phyloP scores from a whole-genome alignment of 2,888 invertebrate genomes.

The Elegia similella region DNA sequence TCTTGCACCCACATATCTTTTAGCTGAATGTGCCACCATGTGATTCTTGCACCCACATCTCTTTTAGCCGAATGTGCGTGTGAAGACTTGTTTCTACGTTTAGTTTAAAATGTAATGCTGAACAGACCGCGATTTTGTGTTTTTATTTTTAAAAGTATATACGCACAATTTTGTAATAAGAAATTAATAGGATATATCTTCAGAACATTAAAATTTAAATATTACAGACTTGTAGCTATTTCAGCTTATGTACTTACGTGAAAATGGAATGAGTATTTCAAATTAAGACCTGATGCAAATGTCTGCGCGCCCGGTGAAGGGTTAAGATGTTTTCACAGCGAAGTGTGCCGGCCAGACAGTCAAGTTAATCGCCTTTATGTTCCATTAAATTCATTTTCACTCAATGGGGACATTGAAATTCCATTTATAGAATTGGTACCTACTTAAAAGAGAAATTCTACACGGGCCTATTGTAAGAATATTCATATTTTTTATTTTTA shows the following conservation, averaged over 20 bases:
- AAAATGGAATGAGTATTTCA: slow-evolving; percentile 38
- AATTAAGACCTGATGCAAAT: slow-evolving; percentile 73
- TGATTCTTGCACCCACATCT: too few relatives aligned
- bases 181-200: background rate
- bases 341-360: slow-evolving; percentile 46
- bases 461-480: too few relatives aligned
- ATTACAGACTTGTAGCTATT: background rate
- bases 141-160: too few relatives aligned
- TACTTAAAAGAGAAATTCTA: too few relatives aligned
- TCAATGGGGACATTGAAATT: background rate
- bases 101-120: too few relatives aligned
- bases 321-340: slow-evolving; percentile 75
- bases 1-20: too few relatives aligned
- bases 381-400: background rate
- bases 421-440: background rate
- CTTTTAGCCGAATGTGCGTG: too few relatives aligned
- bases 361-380: slow-evolving; percentile 11
- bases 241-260: background rate
- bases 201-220: background rate
- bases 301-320: slow-evolving; percentile 54
- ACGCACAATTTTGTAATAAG: too few relatives aligned
- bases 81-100: too few relatives aligned
- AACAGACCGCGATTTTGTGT: too few relatives aligned
- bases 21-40: too few relatives aligned
- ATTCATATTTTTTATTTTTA: too few relatives aligned